Percentiles rank a stretch among this genome's conserved stretches.
Evolutionary conservation across 1,140 invertebrate species (phyloP).

Genomic region (Megalopta genalis): DNA sequence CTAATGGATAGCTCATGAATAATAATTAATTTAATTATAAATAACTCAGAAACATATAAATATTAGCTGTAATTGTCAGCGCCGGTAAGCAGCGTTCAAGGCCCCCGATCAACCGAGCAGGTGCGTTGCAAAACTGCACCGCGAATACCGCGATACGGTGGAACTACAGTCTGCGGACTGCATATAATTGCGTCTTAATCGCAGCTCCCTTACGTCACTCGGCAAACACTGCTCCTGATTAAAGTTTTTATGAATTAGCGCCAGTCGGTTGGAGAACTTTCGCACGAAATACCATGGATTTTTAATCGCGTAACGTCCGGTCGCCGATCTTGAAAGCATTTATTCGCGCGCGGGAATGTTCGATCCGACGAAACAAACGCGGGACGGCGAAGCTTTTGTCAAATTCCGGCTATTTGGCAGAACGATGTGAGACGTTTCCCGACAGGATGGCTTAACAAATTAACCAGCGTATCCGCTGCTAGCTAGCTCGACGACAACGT

Average conservation of each 20-base stretch:
- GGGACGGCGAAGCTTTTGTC: conserved; percentile 26
- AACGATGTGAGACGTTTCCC: conserved; percentile 6
- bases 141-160: neutral
- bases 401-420: conserved; percentile 20
- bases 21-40: no score
- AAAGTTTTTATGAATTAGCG: conserved; percentile 9
- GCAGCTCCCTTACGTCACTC: neutral
- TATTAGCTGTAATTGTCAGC: neutral
- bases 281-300: no score
- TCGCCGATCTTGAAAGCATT: no score
- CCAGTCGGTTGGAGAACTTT: no score
- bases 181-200: neutral
- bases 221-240: conserved; percentile 2
- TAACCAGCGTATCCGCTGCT: neutral
- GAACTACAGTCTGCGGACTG: neutral
- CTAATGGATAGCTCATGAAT: no score
- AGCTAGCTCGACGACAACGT: neutral
- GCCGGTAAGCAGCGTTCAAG: neutral
- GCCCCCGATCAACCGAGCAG: neutral
- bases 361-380: conserved; percentile 32
- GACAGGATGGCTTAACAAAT: conserved; percentile 35
- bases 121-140: neutral
- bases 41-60: no score
- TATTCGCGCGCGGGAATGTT: neutral
- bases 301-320: no score